Percentiles rank a stretch among this genome's conserved stretches.
These are phyloP conservation scores for Rhabdophis nuchalis DNA, from an alignment of 2,797 vertebrate genomes.

Conservation along the genomic window DNA sequence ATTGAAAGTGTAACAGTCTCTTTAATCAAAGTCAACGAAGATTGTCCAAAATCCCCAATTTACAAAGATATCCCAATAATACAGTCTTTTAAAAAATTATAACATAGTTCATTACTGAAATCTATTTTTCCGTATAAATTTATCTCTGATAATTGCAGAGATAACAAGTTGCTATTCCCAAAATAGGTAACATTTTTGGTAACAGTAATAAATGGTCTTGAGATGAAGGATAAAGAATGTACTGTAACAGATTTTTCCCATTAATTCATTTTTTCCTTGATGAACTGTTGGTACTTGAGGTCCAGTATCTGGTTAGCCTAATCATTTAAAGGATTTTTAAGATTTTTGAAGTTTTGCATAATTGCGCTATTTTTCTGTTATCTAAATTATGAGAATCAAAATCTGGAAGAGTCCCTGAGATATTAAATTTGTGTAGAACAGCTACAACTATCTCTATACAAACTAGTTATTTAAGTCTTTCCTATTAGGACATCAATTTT, in stretches of 20 bases:
- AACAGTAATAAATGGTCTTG: neutral
- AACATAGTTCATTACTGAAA: neutral
- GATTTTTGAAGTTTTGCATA: neutral
- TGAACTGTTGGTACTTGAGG: neutral
- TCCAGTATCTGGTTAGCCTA: neutral
- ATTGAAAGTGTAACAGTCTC: neutral
- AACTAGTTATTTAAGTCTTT: neutral
- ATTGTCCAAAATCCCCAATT: slow-evolving; percentile 34
- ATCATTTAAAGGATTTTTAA: neutral
- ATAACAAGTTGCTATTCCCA: neutral
- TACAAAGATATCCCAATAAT: slow-evolving; percentile 31
- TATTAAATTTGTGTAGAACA: neutral
- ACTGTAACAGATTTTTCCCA: neutral
- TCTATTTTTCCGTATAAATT: neutral
- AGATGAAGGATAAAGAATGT: neutral
- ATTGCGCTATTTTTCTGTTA: neutral
- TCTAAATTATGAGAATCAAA: neutral
- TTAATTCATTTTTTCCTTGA: neutral
- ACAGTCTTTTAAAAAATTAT: slow-evolving; percentile 34
- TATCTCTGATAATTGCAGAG: neutral
- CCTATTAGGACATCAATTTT: neutral
- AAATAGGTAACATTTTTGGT: neutral
- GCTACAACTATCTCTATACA: neutral
- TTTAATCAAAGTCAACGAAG: neutral
- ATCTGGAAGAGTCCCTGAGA: neutral